Percentiles rank a stretch among this genome's conserved stretches.
Evolutionary conservation across 2,113 vertebrate genomes (phyloP).

Genomic region (Cebus imitator): DNA sequence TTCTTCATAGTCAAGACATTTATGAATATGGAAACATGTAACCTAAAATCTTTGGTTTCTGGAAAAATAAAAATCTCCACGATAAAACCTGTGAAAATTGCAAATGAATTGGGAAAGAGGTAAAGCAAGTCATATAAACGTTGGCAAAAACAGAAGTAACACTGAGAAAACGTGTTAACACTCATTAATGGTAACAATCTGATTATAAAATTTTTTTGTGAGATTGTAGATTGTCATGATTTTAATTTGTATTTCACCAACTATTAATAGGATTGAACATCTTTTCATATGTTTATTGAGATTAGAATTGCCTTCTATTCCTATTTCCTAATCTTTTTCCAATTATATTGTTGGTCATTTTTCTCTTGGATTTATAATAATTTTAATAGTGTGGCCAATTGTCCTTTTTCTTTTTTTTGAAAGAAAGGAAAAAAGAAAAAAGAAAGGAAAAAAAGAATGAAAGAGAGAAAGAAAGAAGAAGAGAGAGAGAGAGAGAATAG

Average conservation of each 20-base stretch:
- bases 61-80: conserved; percentile 51
- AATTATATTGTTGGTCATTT: neutral
- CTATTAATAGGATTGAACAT: neutral
- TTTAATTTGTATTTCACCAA: neutral
- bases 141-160: conserved; percentile 50
- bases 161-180: conserved; percentile 34
- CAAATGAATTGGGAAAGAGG: conserved; percentile 50
- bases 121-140: conserved; percentile 22
- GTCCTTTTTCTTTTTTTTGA: too few relatives aligned
- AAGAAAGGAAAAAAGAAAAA: too few relatives aligned
- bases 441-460: too few relatives aligned
- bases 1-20: conserved; percentile 57
- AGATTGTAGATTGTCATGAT: neutral
- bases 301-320: neutral
- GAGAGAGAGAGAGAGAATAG: too few relatives aligned
- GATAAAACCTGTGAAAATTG: conserved; percentile 60
- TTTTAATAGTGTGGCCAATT: neutral
- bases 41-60: conserved; percentile 56
- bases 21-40: conserved; percentile 67
- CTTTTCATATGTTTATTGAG: neutral
- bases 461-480: too few relatives aligned
- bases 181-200: conserved; percentile 46
- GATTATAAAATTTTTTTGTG: too few relatives aligned
- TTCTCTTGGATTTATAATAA: neutral
- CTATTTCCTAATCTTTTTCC: neutral